Percentiles rank a stretch among this genome's conserved stretches.
Conservation (phyloP, 2,113 vertebrate species). For the Lycaon pictus region DNA sequence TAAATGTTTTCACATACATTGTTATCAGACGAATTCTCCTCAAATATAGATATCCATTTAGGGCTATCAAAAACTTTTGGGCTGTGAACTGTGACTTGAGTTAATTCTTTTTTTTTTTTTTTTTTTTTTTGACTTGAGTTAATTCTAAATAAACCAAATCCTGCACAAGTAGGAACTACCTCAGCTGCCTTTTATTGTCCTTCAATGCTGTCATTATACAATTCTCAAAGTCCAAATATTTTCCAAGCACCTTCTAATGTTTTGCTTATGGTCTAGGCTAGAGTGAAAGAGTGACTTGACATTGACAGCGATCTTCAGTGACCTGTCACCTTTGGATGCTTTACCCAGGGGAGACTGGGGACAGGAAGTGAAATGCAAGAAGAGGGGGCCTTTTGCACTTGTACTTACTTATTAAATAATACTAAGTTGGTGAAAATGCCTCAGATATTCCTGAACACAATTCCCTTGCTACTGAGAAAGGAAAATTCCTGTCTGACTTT, state of each 20-base stretch:
- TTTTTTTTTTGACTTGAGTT: background rate
- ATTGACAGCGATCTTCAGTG: background rate
- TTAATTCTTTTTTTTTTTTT: too few species aligned
- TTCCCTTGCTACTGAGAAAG: background rate
- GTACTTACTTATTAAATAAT: background rate
- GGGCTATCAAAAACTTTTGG: background rate
- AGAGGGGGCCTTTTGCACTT: background rate
- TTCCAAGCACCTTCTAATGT: background rate
- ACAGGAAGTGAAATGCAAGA: background rate
- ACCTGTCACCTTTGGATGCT: background rate
- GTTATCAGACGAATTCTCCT: conserved; percentile 12
- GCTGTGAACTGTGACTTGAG: background rate
- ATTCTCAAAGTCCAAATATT: conserved; percentile 42
- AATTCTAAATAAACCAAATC: conserved; percentile 32
- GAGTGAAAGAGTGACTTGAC: background rate
- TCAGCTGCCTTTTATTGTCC: conserved; percentile 26
- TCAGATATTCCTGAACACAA: background rate
- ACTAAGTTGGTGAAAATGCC: background rate
- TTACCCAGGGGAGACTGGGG: background rate
- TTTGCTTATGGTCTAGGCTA: conserved; percentile 19
- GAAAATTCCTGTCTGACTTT: background rate
- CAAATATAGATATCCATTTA: background rate
- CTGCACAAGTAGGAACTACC: background rate
- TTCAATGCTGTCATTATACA: conserved; percentile 3
- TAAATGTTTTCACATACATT: background rate